phyloP scores from a whole-genome alignment of 2,888 invertebrate species.

The Trachelus stipa region DNA sequence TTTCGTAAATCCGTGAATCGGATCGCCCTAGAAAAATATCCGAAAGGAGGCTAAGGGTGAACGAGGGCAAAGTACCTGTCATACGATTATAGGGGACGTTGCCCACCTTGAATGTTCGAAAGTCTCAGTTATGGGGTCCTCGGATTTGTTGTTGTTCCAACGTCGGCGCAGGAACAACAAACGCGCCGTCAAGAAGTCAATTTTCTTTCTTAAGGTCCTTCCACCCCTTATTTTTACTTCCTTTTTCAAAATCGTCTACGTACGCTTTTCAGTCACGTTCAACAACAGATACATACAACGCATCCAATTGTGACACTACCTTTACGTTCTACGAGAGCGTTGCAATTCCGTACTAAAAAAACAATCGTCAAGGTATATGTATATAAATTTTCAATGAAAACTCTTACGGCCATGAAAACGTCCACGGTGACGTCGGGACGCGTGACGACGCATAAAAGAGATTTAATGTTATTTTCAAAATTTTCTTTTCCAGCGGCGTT shows the following conservation, averaged over 20 bases:
- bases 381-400: too few relatives aligned
- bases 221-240: neutral
- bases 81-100: constrained; percentile 25
- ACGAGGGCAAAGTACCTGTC: constrained; percentile 30
- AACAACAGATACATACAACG: constrained; percentile 34
- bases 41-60: constrained; percentile 13
- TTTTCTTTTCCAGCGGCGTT: too few relatives aligned
- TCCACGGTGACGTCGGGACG: too few relatives aligned
- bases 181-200: constrained; percentile 45
- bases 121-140: neutral
- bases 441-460: too few relatives aligned
- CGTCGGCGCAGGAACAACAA: constrained; percentile 43
- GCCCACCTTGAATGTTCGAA: neutral
- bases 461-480: too few relatives aligned
- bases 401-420: too few relatives aligned
- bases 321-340: too few relatives aligned
- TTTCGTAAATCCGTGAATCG: constrained; percentile 8
- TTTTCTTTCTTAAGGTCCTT: constrained; percentile 32
- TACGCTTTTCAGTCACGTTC: constrained; percentile 52
- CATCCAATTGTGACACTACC: too few relatives aligned
- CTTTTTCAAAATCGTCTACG: constrained; percentile 50
- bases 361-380: too few relatives aligned
- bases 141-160: constrained; percentile 48
- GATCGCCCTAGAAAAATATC: constrained; percentile 33
- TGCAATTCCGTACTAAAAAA: too few relatives aligned